Conservation (phyloP, 2,888 invertebrate genomes). For the Idaea straminata region DNA sequence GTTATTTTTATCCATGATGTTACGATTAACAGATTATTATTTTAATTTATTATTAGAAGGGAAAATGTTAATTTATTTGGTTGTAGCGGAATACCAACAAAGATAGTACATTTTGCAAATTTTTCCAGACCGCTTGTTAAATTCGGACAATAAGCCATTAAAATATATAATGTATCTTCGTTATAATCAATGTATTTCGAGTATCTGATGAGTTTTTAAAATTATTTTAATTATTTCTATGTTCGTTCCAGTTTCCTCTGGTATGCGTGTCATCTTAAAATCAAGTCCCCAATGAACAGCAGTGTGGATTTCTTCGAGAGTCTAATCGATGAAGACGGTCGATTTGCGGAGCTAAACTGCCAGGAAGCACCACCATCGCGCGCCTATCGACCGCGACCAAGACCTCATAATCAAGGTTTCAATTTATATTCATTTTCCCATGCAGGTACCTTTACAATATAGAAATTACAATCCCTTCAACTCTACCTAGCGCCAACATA, state of each 20-base stretch:
- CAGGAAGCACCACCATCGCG: conserved; percentile 56
- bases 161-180: too few species aligned
- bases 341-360: conserved; percentile 68
- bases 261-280: conserved; percentile 72
- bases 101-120: too few species aligned
- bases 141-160: too few species aligned
- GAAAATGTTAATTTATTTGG: too few species aligned
- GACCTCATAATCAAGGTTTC: conserved; percentile 48
- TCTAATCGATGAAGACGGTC: conserved; percentile 80
- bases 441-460: background rate
- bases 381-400: conserved; percentile 44
- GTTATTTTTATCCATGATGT: background rate
- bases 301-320: conserved; percentile 84
- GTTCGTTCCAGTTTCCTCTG: conserved; percentile 62
- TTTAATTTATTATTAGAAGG: too few species aligned
- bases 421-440: background rate
- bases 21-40: background rate
- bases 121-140: too few species aligned
- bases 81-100: too few species aligned
- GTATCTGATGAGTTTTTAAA: too few species aligned
- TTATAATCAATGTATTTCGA: background rate
- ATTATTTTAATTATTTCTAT: conserved; percentile 8
- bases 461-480: too few species aligned
- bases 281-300: conserved; percentile 71
- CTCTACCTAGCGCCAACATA: too few species aligned